phyloP scores from a whole-genome alignment of 1,140 invertebrate species.

The Lasaia peninsularis region DNA sequence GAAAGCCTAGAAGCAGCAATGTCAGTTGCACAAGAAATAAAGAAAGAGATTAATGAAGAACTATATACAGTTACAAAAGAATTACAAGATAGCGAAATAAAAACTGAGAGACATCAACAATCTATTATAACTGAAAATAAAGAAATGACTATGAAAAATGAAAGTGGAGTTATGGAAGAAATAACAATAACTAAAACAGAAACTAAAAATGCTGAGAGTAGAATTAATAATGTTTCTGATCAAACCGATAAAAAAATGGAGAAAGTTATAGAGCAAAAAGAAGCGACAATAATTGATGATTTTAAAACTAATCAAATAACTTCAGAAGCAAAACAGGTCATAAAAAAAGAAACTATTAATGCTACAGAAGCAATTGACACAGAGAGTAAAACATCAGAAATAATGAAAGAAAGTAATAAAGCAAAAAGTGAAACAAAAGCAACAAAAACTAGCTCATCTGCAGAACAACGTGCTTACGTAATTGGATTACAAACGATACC shows the following conservation, averaged over 20 bases:
- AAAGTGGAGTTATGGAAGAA: not conserved
- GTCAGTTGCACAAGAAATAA: conserved; percentile 2
- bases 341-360: not conserved
- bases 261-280: conserved; percentile 1
- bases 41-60: conserved; percentile 11
- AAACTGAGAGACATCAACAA: not conserved
- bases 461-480: conserved; percentile 41
- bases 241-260: conserved; percentile 13
- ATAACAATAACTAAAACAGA: not conserved
- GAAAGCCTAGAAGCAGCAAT: not conserved
- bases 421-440: conserved; percentile 24
- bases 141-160: not conserved
- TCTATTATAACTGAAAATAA: not conserved
- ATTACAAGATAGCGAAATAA: not conserved
- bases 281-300: conserved; percentile 32
- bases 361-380: not conserved
- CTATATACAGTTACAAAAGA: conserved; percentile 10
- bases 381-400: not conserved
- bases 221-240: not conserved
- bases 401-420: conserved; percentile 34
- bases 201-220: not conserved
- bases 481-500: conserved; percentile 57
- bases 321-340: not conserved
- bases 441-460: conserved; percentile 22
- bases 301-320: not conserved